Base-by-base conservation (phyloP, 2,113 vertebrate genomes). In the Pygoscelis antarcticus region DNA sequence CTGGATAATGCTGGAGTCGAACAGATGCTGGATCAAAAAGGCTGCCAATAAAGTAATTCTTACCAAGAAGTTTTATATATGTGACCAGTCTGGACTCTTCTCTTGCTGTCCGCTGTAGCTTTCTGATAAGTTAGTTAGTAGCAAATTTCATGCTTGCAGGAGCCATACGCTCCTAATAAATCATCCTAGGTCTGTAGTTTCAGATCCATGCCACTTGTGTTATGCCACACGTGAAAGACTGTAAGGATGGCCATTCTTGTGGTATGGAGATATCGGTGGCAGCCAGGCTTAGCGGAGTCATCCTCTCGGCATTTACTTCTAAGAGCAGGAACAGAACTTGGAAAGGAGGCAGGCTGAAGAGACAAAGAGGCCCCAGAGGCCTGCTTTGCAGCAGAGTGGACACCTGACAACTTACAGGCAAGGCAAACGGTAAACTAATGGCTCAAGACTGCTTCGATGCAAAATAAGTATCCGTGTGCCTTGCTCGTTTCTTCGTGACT, bases 221-320 rank as follows among this genome's bases (percentile, higher is more conserved):
- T 42, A 2, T 0, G 1, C 15, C 9, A 16, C 8, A 3, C 2
- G 1, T 13, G 26, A 17, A 52, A 32, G 49, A 29, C 18, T 20
- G 11, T n/a, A 20, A 84, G 13, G 36, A 7, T 44, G 36, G 26
- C 23, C 27, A 0, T 36, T 70, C 25, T 18, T 9, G 32, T n/a
- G 16, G 29, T 66, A 11, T 16, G 61, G 54, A 42, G 47, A 4
- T 13, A 58, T 9, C 5, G 10, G 49, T 46, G 55, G 49, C 62
- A 25, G 21, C 36, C 29, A 70, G 62, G 57, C 32, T 32, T 77
- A 47, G 44, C 1, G 0, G 44, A 36, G 42, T 38, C 16, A 29
- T 47, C 51, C 9, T 64, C 17, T 75, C 1, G 16, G 42, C 12
- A 10, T 58, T 76, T 40, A 40, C 44, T 60, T 71, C 29, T 42